phyloP scores from a whole-genome alignment of 2,797 vertebrate genomes.

The Channa striata region DNA sequence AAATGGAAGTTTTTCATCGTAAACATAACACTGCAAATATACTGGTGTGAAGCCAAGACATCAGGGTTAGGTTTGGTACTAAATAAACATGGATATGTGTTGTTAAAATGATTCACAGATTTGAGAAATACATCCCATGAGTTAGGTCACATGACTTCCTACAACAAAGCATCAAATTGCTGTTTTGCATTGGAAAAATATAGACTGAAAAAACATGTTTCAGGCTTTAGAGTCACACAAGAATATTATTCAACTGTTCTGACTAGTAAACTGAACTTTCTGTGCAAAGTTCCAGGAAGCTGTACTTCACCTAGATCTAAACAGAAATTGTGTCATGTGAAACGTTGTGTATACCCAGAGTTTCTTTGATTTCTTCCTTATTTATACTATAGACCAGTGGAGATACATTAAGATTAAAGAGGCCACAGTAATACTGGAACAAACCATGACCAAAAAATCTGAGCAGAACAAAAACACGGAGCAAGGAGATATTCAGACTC shows the following conservation, averaged over 20 bases:
- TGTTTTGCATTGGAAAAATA: neutral
- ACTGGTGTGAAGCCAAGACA: too few relatives aligned
- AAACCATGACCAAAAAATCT: constrained; percentile 19
- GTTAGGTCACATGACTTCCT: too few relatives aligned
- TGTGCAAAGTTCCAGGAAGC: constrained; percentile 26
- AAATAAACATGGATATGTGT: too few relatives aligned
- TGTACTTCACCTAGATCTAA: constrained; percentile 32
- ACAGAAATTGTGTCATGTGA: constrained; percentile 41
- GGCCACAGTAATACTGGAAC: constrained; percentile 21
- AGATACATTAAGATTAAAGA: constrained; percentile 44
- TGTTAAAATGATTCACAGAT: too few relatives aligned
- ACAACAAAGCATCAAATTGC: too few relatives aligned
- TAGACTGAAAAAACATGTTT: neutral
- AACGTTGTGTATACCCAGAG: constrained; percentile 36
- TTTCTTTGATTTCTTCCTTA: constrained; percentile 43
- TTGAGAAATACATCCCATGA: too few relatives aligned
- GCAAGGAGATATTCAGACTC: constrained; percentile 30
- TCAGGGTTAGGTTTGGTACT: too few relatives aligned
- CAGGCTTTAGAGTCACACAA: constrained; percentile 1
- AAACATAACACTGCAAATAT: too few relatives aligned
- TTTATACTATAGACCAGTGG: constrained; percentile 36
- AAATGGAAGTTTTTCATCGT: too few relatives aligned
- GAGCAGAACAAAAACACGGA: constrained; percentile 28
- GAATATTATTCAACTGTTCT: constrained; percentile 17
- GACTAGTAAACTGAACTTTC: constrained; percentile 11